Evolutionary conservation across 2,113 vertebrate species (phyloP).

Genomic region (Lagopus muta): DNA sequence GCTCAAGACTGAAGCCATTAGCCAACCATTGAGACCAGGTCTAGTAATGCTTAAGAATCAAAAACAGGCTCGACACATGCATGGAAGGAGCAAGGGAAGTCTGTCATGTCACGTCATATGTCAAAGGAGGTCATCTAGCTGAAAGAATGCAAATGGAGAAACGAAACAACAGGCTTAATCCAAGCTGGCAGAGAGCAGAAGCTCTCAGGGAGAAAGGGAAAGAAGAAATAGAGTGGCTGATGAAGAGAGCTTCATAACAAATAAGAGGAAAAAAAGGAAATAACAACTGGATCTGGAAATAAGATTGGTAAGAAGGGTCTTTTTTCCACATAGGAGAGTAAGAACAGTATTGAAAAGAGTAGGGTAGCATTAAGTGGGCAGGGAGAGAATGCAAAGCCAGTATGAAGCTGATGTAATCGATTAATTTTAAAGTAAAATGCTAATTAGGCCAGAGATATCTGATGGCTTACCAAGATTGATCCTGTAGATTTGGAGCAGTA

Average conservation of each 20-base stretch:
- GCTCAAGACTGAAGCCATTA: neutral
- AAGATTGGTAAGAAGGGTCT: slow-evolving; percentile 66
- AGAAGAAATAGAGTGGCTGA: neutral
- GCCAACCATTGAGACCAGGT: neutral
- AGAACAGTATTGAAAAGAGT: neutral
- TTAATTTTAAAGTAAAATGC: neutral
- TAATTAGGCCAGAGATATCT: neutral
- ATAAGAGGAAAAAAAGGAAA: slow-evolving; percentile 50
- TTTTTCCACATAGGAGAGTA: slow-evolving; percentile 39
- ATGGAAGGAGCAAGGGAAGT: neutral
- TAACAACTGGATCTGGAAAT: slow-evolving; percentile 37
- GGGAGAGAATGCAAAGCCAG: neutral
- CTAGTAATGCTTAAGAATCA: neutral
- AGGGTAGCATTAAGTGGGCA: neutral
- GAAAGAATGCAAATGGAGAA: slow-evolving; percentile 33
- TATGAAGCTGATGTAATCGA: neutral
- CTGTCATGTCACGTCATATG: neutral
- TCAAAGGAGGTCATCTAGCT: neutral
- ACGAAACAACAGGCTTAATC: slow-evolving; percentile 23
- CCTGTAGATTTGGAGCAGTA: neutral
- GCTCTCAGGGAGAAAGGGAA: slow-evolving; percentile 39
- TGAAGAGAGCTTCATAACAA: neutral
- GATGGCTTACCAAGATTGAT: neutral
- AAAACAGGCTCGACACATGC: neutral
- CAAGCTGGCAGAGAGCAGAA: neutral